Percentiles rank a stretch among this genome's conserved stretches.
These are phyloP conservation scores for Melipona bicolor DNA, from an alignment of 2,888 invertebrate genomes.

Conservation along the genomic window DNA sequence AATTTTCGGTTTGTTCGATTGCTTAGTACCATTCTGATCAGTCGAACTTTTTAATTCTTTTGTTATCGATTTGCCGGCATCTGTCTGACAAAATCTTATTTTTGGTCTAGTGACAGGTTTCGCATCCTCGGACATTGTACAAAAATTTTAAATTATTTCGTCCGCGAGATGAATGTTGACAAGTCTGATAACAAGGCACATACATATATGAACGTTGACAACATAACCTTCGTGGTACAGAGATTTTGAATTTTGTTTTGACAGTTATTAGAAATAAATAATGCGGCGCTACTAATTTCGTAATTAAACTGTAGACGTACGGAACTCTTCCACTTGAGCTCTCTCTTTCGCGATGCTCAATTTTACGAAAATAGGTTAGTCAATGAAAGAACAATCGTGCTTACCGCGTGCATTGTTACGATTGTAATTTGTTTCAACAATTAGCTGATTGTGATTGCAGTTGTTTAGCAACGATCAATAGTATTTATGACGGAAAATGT, in stretches of 20 bases:
- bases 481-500: conserved; percentile 68
- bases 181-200: neutral
- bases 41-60: conserved; percentile 7
- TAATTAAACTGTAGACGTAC: neutral
- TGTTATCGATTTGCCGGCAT: conserved; percentile 18
- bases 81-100: conserved; percentile 71
- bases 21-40: neutral
- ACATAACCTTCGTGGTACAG: conserved; percentile 34
- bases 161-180: neutral
- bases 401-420: conserved; percentile 7
- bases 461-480: neutral
- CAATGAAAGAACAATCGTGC: conserved; percentile 1
- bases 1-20: conserved; percentile 62
- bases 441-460: neutral
- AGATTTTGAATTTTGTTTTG: neutral
- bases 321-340: conserved; percentile 3
- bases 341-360: neutral
- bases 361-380: conserved; percentile 18
- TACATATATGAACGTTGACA: neutral
- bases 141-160: neutral
- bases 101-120: conserved; percentile 68
- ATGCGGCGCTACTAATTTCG: neutral
- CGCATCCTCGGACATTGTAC: conserved; percentile 45
- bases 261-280: neutral
- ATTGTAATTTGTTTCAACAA: conserved; percentile 9